A percentile compares a stretch with the other conserved stretches of the same genome.
Evolutionary conservation across 2,797 vertebrate species (phyloP).

Genomic region (Catharus ustulatus): DNA sequence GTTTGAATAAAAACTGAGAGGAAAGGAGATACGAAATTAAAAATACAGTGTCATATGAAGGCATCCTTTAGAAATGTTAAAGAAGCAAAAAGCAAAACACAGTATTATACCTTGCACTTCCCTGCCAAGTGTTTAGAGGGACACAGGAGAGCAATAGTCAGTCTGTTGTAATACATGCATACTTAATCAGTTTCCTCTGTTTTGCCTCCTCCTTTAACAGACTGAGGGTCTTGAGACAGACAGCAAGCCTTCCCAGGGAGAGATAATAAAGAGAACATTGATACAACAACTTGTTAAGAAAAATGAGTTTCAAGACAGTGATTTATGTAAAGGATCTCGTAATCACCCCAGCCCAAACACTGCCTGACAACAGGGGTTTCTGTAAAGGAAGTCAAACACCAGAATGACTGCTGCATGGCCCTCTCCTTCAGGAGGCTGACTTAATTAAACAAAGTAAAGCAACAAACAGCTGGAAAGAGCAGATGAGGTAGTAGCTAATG

Average conservation of each 20-base stretch:
- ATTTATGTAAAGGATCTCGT: conserved; percentile 33
- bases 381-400: background rate
- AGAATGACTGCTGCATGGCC: background rate
- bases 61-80: background rate
- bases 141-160: background rate
- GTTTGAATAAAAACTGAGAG: background rate
- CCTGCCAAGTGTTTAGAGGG: background rate
- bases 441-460: conserved; percentile 25
- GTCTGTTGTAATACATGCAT: background rate
- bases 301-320: conserved; percentile 31
- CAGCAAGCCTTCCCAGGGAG: background rate
- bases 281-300: conserved; percentile 26
- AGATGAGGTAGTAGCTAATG: background rate
- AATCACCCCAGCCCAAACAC: background rate
- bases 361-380: conserved; percentile 8
- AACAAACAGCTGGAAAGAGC: background rate
- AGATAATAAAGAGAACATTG: conserved; percentile 15
- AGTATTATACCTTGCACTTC: background rate
- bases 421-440: background rate
- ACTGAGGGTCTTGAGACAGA: background rate
- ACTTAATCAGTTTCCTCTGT: background rate
- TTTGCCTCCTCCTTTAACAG: background rate
- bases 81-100: background rate
- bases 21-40: background rate
- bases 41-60: background rate